Base-by-base conservation (phyloP, 2,113 vertebrate species). In the Bos indicus region DNA sequence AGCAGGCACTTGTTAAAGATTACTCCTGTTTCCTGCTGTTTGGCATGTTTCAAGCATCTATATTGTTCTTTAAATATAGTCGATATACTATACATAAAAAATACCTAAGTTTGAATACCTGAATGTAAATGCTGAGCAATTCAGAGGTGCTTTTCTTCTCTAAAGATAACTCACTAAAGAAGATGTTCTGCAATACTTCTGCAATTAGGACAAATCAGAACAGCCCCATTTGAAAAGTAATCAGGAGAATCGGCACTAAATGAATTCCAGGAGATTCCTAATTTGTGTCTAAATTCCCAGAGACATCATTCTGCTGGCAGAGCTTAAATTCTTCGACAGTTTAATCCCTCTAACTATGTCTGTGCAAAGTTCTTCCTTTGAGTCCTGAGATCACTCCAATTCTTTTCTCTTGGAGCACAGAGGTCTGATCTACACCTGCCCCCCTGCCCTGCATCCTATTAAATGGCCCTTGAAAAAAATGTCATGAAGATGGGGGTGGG, bases 21-120 rank as follows among this genome's bases (percentile, higher is more conserved):
- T 95, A 97, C 95, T 95, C 89, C 84, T 91, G 91, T 87, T 91
- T 95, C 95, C 98, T 96, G 96, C 91, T 98, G 86, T 95, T 98
- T 74, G 96, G 94, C 94, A 96, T 78, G 25, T 97, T 97, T 97
- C 86, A 95, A 96, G 67, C 85, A 71, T 81, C 89, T 96, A 94
- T 96, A 86, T 83, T 95, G 52, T 95, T 98, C 95, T 97, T 93
- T 86, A 97, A 95, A 95, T 91, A 91, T 26, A 86, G 92, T 74
- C 5, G 14, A 71, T 91, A 92, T 15, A 46, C 51, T 88, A 48
- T 48, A 48, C 48, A 93, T 62, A 10, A 52, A 64, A 92, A 82
- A 87, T 67, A 14, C 64, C 36, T 60, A 67, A 2, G 19, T 93
- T 93, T 95, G 74, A 94, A 94, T 43, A 83, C 9, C 78, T 95